Base-by-base conservation (phyloP, 2,113 vertebrate species). In the Bubo bubo region DNA sequence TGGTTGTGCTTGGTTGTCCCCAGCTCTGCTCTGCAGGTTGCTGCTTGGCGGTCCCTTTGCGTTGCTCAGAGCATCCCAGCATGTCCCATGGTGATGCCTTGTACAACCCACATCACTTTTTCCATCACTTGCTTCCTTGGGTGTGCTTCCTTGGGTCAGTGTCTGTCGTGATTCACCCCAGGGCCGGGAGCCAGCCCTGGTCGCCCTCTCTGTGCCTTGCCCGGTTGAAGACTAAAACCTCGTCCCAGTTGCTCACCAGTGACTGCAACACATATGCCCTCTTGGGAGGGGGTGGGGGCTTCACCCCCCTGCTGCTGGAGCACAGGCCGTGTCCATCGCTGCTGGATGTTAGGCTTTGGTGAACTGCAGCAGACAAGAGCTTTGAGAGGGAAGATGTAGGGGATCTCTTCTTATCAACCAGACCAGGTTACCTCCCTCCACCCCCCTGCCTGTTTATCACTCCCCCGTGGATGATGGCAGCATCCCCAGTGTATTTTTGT, bases 11-110 rank as follows among this genome's bases (percentile, higher is more conserved):
- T 32, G 13, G 10, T 14, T 79, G 64, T 71, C 45, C 70, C 79
- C 47, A 59, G 32, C 30, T 84, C 28, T 73, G 28, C 49, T 58
- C 62, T 35, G 68, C 58, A 28, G 58, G 52, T 71, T 13, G 37
- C 22, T 2, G 0, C 53, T 11, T 62, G 90, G 22, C 0, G 2
- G 32, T 79, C n/a, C 74, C 59, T 82, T 37, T 41, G 71, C 30
- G 1, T 45, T 34, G 43, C 39, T 53, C 0, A 1, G 58, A 45
- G 71, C 62, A 56, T 53, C 74, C 62, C 7, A 10, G 27, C 0
- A 0, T n/a, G 43, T 79, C 81, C 79, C 28, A 14, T 0, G 0
- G 35, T n/a, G 73, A 81, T 0, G 2, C 41, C 72, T 47, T 21
- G 20, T 12, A 14, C 0, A 3, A 79, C 43, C 23, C 4, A 4